Percentiles rank a stretch among this genome's conserved stretches.
These are phyloP conservation scores for Hyphantria cunea DNA, from an alignment of 1,140 invertebrate genomes.

Conservation along the genomic window DNA sequence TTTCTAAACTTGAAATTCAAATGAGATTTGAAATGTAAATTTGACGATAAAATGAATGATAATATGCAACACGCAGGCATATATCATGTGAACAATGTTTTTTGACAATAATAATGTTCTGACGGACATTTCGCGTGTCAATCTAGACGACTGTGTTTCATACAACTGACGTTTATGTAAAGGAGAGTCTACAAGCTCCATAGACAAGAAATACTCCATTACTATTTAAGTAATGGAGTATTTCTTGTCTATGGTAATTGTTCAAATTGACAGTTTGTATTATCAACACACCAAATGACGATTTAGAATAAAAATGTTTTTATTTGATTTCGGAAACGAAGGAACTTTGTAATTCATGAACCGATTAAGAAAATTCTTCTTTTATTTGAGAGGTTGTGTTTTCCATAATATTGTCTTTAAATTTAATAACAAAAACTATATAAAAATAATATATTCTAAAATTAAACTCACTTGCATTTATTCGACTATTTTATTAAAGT, in stretches of 20 bases:
- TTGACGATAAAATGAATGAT: not conserved
- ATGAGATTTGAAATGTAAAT: not conserved
- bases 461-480: too few relatives aligned
- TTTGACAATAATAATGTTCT: constrained; percentile 11
- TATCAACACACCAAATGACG: not conserved
- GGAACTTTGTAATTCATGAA: too few relatives aligned
- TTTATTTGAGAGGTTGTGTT: too few relatives aligned
- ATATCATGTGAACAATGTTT: constrained; percentile 8
- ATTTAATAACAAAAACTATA: too few relatives aligned
- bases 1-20: not conserved
- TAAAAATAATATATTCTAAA: too few relatives aligned
- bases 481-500: too few relatives aligned
- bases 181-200: not conserved
- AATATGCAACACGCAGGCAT: constrained; percentile 12
- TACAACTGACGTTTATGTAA: not conserved
- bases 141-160: constrained; percentile 7
- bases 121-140: constrained; percentile 4
- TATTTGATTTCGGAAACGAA: not conserved
- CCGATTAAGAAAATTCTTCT: not conserved
- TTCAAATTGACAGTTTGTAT: not conserved
- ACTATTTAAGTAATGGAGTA: not conserved
- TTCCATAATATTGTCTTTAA: too few relatives aligned
- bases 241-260: not conserved
- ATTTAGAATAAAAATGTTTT: not conserved
- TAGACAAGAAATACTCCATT: too few relatives aligned